Base-by-base conservation (phyloP, 1,140 invertebrate species). In the Drosophila kurseongensis region DNA sequence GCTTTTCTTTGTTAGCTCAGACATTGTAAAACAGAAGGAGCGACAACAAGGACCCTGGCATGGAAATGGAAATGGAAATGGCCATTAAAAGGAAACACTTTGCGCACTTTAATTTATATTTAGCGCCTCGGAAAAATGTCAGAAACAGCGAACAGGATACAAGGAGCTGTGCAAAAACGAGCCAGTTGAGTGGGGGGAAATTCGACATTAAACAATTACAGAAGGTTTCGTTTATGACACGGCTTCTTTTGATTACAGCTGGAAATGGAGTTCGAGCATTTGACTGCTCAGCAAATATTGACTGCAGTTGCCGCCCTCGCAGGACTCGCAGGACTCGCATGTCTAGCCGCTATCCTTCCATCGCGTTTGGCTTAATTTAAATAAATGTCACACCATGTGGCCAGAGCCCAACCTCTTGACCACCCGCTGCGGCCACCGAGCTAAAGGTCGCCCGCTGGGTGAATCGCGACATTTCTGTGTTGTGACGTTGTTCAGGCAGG, bases 51-150 rank as follows among this genome's bases (percentile, higher is more conserved):
- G 61, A 72, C 60, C 29, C 57, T 44, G 66, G 45, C 55, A 32
- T 32, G 29, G 78, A 72, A 85, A 85, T 78, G 48, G 50, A 67
- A 69, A 71, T 66, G 48, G 50, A 67, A 69, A 71, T 66, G 56
- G 69, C 40, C 67, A 73, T 56, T 76, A 83, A 83, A 80, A 80
- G 79, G 83, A 83, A 86, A 83, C 83, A 83, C 85, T 86, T 83
- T 83, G 60, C 63, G 47, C 79, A 77, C 84, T 89, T 86, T 88
- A 86, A 86, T 86, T 86, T 83, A 83, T 86, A 83, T 88, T 86
- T 60, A 81, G 59, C 84, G 83, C 79, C 83, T 83, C 45, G 59
- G 59, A 82, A 73, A 82, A 79, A 69, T 68, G 63, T 14, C 59
- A 66, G 59, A 72, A 38, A 68, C 50, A 52, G 60, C 38, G 23